Evolutionary conservation across 1,140 invertebrate genomes (phyloP).

Genomic region (Bombus sylvicola): DNA sequence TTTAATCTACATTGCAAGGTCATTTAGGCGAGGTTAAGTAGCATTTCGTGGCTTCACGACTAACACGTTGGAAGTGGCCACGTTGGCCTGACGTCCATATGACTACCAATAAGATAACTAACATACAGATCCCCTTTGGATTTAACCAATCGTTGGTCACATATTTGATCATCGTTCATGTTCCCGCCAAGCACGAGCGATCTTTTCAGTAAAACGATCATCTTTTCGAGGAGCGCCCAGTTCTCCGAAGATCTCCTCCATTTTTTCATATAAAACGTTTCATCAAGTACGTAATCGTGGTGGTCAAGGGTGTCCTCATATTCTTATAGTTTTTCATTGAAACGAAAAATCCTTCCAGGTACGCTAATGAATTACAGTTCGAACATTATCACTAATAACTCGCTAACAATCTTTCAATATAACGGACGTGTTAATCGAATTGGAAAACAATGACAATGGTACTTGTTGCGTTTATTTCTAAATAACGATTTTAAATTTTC

Average conservation of each 20-base stretch:
- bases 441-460: not conserved
- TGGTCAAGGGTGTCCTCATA: not conserved
- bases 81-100: constrained; percentile 34
- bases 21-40: constrained; percentile 11
- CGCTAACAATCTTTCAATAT: too few species aligned
- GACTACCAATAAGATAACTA: constrained; percentile 9
- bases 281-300: not conserved
- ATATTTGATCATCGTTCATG: not conserved
- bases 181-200: constrained; percentile 51
- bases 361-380: not conserved
- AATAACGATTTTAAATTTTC: not conserved
- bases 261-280: not conserved
- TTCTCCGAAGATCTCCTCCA: not conserved
- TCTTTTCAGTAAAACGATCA: constrained; percentile 26
- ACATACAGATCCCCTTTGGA: not conserved
- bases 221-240: not conserved
- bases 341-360: not conserved
- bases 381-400: not conserved
- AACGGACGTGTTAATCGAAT: not conserved
- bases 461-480: not conserved
- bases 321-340: too few species aligned
- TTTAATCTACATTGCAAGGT: constrained; percentile 46
- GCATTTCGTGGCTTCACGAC: constrained; percentile 26
- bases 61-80: constrained; percentile 54
- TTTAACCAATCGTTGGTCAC: constrained; percentile 14